Conservation (phyloP, 2,888 invertebrate species). For the Hoplodrina ambigua region DNA sequence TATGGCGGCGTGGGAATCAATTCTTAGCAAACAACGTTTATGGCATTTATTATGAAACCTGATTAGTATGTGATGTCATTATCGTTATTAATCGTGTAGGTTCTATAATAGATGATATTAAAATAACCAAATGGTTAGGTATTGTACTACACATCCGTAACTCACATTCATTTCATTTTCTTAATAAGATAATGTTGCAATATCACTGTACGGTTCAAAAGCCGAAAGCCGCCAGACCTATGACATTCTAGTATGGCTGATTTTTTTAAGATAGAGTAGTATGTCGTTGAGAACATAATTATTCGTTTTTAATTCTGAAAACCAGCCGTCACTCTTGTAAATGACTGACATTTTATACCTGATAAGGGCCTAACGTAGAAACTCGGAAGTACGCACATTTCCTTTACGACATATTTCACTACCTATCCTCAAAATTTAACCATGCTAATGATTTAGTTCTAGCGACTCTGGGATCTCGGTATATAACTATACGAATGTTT, state of each 20-base stretch:
- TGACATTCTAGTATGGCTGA: no score
- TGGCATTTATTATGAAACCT: slow-evolving; percentile 47
- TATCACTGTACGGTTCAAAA: slow-evolving; percentile 8
- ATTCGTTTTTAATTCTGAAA: no score
- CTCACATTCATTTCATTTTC: background rate
- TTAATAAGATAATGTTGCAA: slow-evolving; percentile 4
- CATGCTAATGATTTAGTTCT: background rate
- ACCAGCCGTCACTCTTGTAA: no score
- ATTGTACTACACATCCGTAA: background rate
- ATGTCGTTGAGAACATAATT: no score
- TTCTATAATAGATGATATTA: slow-evolving; percentile 24
- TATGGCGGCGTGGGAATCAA: slow-evolving; percentile 58
- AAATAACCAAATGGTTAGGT: background rate
- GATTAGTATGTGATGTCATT: slow-evolving; percentile 50
- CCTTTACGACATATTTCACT: no score
- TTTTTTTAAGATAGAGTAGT: no score
- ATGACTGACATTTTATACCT: no score
- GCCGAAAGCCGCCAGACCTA: no score
- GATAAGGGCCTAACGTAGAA: no score
- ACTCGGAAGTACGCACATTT: no score
- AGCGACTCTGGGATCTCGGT: background rate
- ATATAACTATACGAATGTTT: slow-evolving; percentile 1
- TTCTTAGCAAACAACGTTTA: slow-evolving; percentile 34
- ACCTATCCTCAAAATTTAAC: no score
- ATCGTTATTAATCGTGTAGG: slow-evolving; percentile 35